phyloP scores from a whole-genome alignment of 2,888 invertebrate species.

The Sinelater perroti region DNA sequence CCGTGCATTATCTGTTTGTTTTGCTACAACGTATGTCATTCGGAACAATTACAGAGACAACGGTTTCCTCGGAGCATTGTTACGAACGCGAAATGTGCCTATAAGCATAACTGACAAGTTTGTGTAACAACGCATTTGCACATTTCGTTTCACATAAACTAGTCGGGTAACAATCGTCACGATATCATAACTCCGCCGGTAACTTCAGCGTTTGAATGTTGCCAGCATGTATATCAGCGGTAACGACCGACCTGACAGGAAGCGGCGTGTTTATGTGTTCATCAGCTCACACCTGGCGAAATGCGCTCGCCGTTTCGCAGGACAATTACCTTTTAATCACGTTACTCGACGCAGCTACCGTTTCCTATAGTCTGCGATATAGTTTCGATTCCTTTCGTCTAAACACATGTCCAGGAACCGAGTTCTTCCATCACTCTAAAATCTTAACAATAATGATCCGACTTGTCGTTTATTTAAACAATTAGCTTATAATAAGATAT shows the following conservation, averaged over 20 bases:
- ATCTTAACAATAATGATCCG: too few species aligned
- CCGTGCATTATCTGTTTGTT: background rate
- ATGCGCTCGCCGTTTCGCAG: constrained; percentile 38
- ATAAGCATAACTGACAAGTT: constrained; percentile 38
- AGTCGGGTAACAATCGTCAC: constrained; percentile 43
- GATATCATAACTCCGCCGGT: constrained; percentile 45
- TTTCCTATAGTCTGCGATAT: too few species aligned
- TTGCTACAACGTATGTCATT: too few species aligned
- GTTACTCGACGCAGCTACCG: constrained; percentile 33
- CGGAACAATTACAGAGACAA: constrained; percentile 7
- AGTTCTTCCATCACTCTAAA: too few species aligned
- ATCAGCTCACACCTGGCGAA: constrained; percentile 52
- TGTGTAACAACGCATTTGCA: constrained; percentile 39
- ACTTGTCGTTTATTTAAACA: too few species aligned
- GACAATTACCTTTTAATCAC: constrained; percentile 44
- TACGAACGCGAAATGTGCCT: constrained; percentile 31
- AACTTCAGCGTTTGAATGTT: constrained; percentile 45
- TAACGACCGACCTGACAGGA: constrained; percentile 51
- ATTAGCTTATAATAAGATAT: too few species aligned
- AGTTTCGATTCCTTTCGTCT: too few species aligned
- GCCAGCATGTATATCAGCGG: constrained; percentile 48
- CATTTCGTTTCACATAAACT: constrained; percentile 41
- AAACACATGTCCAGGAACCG: too few species aligned
- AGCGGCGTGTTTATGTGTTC: constrained; percentile 52
- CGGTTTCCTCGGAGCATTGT: constrained; percentile 28